phyloP scores from a whole-genome alignment of 2,113 vertebrate genomes.

The Petrocephalus zakoni region DNA sequence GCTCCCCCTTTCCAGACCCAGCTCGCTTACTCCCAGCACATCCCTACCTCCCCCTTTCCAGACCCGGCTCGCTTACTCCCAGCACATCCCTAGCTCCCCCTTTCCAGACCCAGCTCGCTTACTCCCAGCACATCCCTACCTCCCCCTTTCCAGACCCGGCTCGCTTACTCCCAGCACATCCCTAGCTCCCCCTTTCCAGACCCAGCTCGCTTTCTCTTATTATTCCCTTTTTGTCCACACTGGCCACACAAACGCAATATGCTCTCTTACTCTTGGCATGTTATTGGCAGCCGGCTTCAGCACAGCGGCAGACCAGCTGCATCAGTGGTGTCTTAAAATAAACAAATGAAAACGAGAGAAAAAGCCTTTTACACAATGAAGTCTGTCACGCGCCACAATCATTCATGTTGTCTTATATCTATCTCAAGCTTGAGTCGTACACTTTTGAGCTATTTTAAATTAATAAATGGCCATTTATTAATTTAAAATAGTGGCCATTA shows the following conservation, averaged over 20 bases:
- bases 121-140: too few species aligned
- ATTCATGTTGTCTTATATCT: neutral
- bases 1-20: too few species aligned
- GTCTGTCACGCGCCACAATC: neutral
- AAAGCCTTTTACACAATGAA: neutral
- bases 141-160: neutral
- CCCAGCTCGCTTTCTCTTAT: neutral
- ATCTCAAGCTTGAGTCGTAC: neutral
- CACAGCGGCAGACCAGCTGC: neutral
- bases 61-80: too few species aligned
- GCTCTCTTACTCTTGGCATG: neutral
- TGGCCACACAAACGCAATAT: neutral
- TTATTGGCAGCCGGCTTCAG: neutral
- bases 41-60: too few species aligned
- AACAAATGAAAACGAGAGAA: neutral
- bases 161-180: neutral
- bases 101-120: too few species aligned
- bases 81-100: neutral
- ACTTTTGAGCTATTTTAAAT: neutral
- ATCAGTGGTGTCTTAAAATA: neutral
- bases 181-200: neutral
- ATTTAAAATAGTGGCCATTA: neutral
- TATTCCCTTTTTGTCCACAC: neutral
- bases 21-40: too few species aligned
- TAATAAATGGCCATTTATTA: neutral